These are phyloP conservation scores for Catocala nupta DNA, from an alignment of 2,888 invertebrate species.

Conservation along the genomic window DNA sequence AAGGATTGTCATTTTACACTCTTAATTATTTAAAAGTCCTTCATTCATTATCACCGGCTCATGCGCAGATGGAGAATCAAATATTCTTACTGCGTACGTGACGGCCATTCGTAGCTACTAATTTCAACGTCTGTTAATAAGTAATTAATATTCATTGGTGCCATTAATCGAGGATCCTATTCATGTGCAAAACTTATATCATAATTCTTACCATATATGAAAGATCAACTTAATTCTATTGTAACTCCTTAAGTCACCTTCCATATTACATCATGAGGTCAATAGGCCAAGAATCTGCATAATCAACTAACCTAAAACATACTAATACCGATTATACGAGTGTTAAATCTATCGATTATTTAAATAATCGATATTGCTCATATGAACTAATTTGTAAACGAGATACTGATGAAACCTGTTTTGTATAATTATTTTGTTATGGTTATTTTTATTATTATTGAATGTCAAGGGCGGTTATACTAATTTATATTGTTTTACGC, in stretches of 20 bases:
- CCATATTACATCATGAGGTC: conserved; percentile 17
- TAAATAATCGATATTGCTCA: conserved; percentile 25
- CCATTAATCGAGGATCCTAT: neutral
- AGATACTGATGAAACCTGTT: conserved; percentile 28
- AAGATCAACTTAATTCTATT: no score
- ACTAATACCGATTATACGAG: conserved; percentile 38
- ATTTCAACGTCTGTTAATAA: no score
- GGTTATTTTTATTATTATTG: conserved; percentile 10
- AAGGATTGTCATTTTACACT: no score
- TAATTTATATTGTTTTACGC: no score
- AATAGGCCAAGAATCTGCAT: conserved; percentile 34
- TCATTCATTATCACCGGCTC: no score
- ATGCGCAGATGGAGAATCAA: no score
- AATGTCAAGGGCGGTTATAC: conserved; percentile 19
- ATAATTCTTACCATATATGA: neutral
- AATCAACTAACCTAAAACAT: conserved; percentile 33
- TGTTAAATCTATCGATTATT: conserved; percentile 40
- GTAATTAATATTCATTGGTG: no score
- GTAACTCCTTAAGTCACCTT: no score
- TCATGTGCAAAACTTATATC: neutral
- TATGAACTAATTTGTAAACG: conserved; percentile 44
- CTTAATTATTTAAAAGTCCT: no score
- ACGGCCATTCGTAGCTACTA: no score
- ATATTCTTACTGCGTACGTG: no score
- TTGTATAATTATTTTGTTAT: conserved; percentile 21